Evolutionary conservation across 2,888 invertebrate species (phyloP).

Genomic region (Drosophila setosimentum): DNA sequence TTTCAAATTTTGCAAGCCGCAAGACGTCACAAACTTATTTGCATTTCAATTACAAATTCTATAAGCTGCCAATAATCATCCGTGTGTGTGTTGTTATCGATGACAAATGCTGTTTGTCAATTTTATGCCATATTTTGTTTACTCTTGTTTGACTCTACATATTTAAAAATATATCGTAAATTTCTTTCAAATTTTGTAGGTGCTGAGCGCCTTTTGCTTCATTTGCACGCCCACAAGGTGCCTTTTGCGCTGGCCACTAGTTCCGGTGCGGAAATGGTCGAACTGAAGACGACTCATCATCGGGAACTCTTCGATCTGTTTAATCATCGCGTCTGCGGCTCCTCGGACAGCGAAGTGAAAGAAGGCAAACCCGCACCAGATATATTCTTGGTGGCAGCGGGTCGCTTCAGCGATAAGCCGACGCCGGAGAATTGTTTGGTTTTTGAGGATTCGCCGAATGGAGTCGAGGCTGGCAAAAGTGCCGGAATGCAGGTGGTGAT

Average conservation of each 20-base stretch:
- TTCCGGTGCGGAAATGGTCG: slow-evolving; percentile 90
- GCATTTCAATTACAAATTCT: not conserved
- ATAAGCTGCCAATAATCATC: not conserved
- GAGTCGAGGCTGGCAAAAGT: slow-evolving; percentile 91
- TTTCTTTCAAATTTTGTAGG: slow-evolving; percentile 86
- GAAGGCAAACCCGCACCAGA: slow-evolving; percentile 96
- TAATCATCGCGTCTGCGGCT: slow-evolving; percentile 92
- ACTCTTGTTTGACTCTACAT: not conserved
- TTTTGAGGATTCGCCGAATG: slow-evolving; percentile 97
- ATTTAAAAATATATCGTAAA: not conserved
- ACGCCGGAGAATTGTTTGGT: slow-evolving; percentile 89
- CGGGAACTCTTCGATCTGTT: slow-evolving; percentile 89
- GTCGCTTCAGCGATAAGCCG: slow-evolving; percentile 90
- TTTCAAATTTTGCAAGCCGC: slow-evolving; percentile 83
- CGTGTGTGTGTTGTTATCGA: not conserved
- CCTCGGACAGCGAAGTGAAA: slow-evolving; percentile 93
- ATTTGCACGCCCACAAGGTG: slow-evolving; percentile 90
- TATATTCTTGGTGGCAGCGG: slow-evolving; percentile 92
- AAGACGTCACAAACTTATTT: not conserved
- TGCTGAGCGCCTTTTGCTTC: slow-evolving; percentile 91
- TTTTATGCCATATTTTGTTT: not conserved
- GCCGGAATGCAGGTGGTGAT: slow-evolving; percentile 95
- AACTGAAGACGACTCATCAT: slow-evolving; percentile 89
- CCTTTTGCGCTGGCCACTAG: slow-evolving; percentile 96
- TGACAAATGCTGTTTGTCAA: not conserved